A percentile compares a stretch with the other conserved stretches of the same genome.
Conservation (phyloP, 2,113 vertebrate species). For the Coracopsis vasa region DNA sequence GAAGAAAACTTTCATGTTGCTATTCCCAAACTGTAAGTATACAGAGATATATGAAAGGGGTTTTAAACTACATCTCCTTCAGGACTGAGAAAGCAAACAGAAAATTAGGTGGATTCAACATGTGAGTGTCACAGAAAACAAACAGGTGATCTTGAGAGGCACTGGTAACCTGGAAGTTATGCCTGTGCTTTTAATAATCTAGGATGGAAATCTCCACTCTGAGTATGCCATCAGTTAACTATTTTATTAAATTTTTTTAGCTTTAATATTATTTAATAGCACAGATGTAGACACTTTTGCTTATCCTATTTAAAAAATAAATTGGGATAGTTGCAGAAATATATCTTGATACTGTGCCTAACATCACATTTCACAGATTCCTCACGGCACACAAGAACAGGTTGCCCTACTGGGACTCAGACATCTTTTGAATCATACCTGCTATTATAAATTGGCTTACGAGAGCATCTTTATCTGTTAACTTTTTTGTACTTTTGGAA, state of each 20-base stretch:
- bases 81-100: neutral
- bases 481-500: neutral
- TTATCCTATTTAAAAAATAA: neutral
- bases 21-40: neutral
- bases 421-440: neutral
- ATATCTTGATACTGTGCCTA: neutral
- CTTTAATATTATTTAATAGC: neutral
- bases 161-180: neutral
- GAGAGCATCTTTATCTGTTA: neutral
- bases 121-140: neutral
- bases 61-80: neutral
- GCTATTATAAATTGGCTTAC: neutral
- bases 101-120: neutral
- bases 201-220: neutral
- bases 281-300: neutral
- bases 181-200: neutral
- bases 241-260: neutral
- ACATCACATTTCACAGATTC: neutral
- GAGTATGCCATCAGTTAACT: neutral
- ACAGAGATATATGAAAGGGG: neutral
- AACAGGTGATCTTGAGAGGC: neutral
- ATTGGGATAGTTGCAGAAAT: neutral
- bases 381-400: constrained; percentile 7
- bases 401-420: neutral
- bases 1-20: neutral